Percentiles rank a stretch among this genome's conserved stretches.
phyloP scores from a whole-genome alignment of 2,888 invertebrate genomes.

The Sipha maydis region DNA sequence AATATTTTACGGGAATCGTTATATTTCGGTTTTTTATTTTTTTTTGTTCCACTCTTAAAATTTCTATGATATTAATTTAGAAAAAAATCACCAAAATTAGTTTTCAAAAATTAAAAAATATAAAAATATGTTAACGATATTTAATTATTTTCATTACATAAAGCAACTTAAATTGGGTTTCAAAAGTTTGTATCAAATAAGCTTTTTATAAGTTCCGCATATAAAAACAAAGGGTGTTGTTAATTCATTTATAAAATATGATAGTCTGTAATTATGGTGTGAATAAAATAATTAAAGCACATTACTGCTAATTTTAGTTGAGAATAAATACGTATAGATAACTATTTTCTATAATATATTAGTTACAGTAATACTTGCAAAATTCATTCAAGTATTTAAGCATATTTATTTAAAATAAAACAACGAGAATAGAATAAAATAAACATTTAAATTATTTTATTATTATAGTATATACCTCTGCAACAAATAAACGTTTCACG shows the following conservation, averaged over 20 bases:
- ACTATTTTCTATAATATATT: too few relatives aligned
- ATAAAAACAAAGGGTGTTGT: background rate
- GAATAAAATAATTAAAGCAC: background rate
- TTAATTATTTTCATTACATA: background rate
- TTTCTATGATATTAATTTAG: background rate
- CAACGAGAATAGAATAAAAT: too few relatives aligned
- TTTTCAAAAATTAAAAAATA: too few relatives aligned
- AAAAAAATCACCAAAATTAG: background rate
- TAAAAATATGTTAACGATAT: background rate
- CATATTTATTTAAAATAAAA: too few relatives aligned
- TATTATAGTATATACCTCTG: too few relatives aligned
- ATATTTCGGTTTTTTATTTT: background rate
- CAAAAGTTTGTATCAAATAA: background rate
- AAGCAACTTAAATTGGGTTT: background rate
- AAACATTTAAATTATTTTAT: too few relatives aligned
- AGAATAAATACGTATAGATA: too few relatives aligned
- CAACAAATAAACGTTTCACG: too few relatives aligned
- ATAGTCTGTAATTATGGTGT: background rate
- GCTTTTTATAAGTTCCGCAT: background rate
- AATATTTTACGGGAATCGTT: background rate
- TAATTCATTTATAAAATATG: background rate
- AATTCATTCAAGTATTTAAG: too few relatives aligned
- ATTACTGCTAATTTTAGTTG: too few relatives aligned
- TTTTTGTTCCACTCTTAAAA: background rate
- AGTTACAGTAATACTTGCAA: too few relatives aligned